A percentile compares a stretch with the other conserved stretches of the same genome.
Evolutionary conservation across 30 jellyfish, hydroid and myxozoan genomes (phyloP).

Genomic region (Cassiopea xamachana): DNA sequence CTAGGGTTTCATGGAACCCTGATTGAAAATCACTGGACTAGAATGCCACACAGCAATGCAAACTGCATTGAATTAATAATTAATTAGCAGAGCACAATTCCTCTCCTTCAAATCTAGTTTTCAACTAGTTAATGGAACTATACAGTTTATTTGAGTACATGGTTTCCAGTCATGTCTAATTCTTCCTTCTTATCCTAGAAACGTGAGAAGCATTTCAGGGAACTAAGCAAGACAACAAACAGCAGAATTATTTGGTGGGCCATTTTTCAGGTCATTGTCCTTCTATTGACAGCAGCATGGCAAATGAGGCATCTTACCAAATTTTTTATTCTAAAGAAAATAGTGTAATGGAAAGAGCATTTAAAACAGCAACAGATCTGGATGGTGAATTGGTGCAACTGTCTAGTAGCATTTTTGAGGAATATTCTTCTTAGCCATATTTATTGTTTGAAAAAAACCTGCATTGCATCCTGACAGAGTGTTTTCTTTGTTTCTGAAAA

Average conservation of each 20-base stretch:
- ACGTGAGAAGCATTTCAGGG: conserved; percentile 53
- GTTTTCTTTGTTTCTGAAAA: not conserved
- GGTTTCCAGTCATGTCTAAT: not conserved
- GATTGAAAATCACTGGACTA: too few species aligned
- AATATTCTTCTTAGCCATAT: not conserved
- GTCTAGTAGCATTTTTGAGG: not conserved
- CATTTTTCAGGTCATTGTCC: conserved; percentile 46
- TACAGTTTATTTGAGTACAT: too few species aligned
- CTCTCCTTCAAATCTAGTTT: too few species aligned
- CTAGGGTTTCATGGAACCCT: too few species aligned
- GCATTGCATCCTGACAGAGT: not conserved
- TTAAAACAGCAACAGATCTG: not conserved
- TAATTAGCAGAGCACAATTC: too few species aligned
- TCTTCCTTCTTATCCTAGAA: conserved; percentile 25
- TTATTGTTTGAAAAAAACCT: not conserved
- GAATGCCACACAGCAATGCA: too few species aligned
- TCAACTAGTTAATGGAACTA: too few species aligned
- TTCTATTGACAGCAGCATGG: conserved; percentile 55
- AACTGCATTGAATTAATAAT: too few species aligned
- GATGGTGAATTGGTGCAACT: not conserved
- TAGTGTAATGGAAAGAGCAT: not conserved
- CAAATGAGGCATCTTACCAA: conserved; percentile 66
- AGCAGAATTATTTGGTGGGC: conserved; percentile 68
- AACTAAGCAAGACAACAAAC: conserved; percentile 68
- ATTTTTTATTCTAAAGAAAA: conserved; percentile 53